Conservation (phyloP, 2,888 invertebrate species). For the Tenthredo scrophulariae region DNA sequence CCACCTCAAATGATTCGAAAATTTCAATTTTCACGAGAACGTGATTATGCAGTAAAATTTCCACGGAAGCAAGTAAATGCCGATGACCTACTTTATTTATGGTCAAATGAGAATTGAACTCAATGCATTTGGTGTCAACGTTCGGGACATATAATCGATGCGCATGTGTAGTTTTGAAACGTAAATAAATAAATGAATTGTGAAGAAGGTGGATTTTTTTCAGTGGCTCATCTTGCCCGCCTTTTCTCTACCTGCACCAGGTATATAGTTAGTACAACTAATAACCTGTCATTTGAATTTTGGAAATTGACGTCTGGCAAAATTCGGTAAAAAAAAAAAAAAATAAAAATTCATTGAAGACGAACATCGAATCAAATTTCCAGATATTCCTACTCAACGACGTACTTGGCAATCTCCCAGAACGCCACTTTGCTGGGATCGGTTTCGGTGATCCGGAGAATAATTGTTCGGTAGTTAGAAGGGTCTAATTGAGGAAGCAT, state of each 20-base stretch:
- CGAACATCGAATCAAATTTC: neutral
- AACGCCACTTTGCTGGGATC: slow-evolving; percentile 79
- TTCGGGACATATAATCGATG: too few species aligned
- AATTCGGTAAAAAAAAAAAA: neutral
- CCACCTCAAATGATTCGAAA: too few species aligned
- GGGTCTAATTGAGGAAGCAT: slow-evolving; percentile 83
- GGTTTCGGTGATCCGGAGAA: slow-evolving; percentile 79
- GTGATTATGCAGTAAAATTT: too few species aligned
- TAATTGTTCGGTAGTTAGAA: slow-evolving; percentile 82
- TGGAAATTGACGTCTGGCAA: neutral
- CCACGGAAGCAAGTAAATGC: too few species aligned
- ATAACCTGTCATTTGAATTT: neutral
- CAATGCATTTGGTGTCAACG: too few species aligned
- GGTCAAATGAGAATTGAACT: too few species aligned
- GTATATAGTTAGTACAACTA: neutral
- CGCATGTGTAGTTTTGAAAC: too few species aligned
- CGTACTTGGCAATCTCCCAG: slow-evolving; percentile 71
- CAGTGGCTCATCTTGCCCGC: too few species aligned
- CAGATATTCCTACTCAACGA: neutral
- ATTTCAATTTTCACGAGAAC: too few species aligned
- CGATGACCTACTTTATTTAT: too few species aligned
- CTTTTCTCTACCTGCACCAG: neutral
- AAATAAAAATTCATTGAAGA: neutral
- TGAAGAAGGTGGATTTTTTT: too few species aligned
- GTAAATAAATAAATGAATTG: too few species aligned